Base-by-base conservation (phyloP, 2,113 vertebrate species). In the Numenius arquata region DNA sequence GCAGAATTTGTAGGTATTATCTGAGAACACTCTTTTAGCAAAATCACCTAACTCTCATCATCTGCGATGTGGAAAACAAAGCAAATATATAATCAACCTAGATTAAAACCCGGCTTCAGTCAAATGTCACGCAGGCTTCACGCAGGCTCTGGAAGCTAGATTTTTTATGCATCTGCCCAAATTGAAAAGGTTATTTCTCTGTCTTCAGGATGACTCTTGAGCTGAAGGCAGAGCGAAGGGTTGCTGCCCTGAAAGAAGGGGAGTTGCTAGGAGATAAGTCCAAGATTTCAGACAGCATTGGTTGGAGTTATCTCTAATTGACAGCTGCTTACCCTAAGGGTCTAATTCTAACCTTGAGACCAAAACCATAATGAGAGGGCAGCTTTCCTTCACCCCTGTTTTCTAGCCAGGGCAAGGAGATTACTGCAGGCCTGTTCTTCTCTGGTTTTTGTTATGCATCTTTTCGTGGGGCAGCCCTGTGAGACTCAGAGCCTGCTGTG, bases 291-390 rank as follows among this genome's bases (percentile, higher is more conserved):
- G 97, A 97, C 97, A 94, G 97, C 97, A 97, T 97, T 98, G 98
- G 98, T 97, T 15, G 91, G 98, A 98, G 98, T 98, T 99, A 98
- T 99, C 99, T 98, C 98, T 99, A 99, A 99, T 99, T 99, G 99
- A 99, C 99, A 99, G 99, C 99, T 99, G 99, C 98, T 99, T 98
- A 98, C 99, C 99, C 99, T 98, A 97, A 98, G 99, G 99, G 99
- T 98, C 99, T 98, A 98, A 98, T 98, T 98, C 98, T 99, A 99
- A 99, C 99, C 99, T 98, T 97, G 97, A 98, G 98, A 98, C 99
- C 98, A 97, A 97, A 97, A 97, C 96, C 98, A 98, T 99, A 99
- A 99, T 99, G 98, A 98, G 98, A 99, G 99, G 99, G 98, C 99
- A 99, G 98, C 96, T 98, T 98, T 98, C 97, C 98, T 96, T 99